Conservation (phyloP, 2,113 vertebrate species). For the Psephotus haematonotus region DNA sequence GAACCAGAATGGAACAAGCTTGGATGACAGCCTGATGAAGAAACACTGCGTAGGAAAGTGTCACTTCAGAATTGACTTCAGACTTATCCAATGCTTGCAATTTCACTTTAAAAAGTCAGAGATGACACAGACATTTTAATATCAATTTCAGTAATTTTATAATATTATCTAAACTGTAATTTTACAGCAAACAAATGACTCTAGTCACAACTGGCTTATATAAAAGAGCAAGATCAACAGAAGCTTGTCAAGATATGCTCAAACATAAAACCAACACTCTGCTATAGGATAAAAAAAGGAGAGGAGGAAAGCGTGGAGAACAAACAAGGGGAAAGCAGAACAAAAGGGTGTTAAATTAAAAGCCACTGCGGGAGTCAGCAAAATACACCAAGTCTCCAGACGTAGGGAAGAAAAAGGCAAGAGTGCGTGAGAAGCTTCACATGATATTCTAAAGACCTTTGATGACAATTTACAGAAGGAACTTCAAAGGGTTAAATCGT, state of each 20-base stretch:
- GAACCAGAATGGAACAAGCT: background rate
- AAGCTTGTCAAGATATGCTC: background rate
- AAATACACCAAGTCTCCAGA: background rate
- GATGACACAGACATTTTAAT: background rate
- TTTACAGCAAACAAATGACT: background rate
- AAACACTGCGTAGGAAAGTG: background rate
- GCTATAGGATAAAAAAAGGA: background rate
- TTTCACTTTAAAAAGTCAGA: background rate
- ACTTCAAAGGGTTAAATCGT: background rate
- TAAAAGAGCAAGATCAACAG: background rate
- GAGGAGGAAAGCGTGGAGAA: background rate
- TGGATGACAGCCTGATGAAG: conserved; percentile 7
- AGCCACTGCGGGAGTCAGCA: background rate
- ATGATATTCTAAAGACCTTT: background rate
- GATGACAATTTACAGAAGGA: background rate
- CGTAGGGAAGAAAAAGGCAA: background rate
- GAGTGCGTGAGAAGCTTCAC: background rate
- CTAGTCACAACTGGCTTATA: background rate
- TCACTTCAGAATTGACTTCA: background rate
- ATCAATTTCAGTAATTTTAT: background rate
- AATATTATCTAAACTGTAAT: background rate
- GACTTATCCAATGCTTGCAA: background rate
- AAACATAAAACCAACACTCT: background rate
- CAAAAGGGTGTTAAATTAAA: background rate
- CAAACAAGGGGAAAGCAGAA: background rate